Evolutionary conservation across 2,797 vertebrate genomes (phyloP).

Genomic region (Notolabrus celidotus): DNA sequence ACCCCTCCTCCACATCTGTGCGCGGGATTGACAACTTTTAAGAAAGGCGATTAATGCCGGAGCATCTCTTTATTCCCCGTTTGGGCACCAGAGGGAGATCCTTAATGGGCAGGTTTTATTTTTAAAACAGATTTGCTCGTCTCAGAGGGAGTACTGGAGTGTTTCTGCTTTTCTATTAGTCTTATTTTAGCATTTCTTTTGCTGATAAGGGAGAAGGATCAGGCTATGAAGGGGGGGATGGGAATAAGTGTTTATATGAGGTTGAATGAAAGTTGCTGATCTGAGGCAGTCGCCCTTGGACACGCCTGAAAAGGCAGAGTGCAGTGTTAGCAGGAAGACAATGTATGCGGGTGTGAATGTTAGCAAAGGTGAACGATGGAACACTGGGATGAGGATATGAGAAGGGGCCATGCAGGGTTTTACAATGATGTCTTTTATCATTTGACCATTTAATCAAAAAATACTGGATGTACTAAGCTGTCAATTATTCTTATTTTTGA

Average conservation of each 20-base stretch:
- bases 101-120: constrained; percentile 18
- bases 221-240: not conserved
- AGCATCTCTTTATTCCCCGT: constrained; percentile 24
- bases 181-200: constrained; percentile 20
- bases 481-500: too few species aligned
- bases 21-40: constrained; percentile 38
- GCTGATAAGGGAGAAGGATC: constrained; percentile 25
- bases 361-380: not conserved
- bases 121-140: constrained; percentile 17
- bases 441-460: not conserved
- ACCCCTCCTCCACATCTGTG: constrained; percentile 8
- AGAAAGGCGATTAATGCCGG: constrained; percentile 35
- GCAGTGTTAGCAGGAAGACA: constrained; percentile 24
- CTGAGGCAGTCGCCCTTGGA: constrained; percentile 12
- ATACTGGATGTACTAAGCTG: not conserved
- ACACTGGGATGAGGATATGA: constrained; percentile 7
- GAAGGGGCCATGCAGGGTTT: not conserved
- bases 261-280: constrained; percentile 43
- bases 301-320: constrained; percentile 2
- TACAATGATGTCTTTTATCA: constrained; percentile 2
- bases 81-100: constrained; percentile 16
- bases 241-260: not conserved
- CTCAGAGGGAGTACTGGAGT: constrained; percentile 8
- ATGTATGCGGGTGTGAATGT: constrained; percentile 11
- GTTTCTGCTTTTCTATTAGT: not conserved